Percentiles rank a stretch among this genome's conserved stretches.
Conservation (phyloP, 2,113 vertebrate genomes). For the Psilopogon haemacephalus region DNA sequence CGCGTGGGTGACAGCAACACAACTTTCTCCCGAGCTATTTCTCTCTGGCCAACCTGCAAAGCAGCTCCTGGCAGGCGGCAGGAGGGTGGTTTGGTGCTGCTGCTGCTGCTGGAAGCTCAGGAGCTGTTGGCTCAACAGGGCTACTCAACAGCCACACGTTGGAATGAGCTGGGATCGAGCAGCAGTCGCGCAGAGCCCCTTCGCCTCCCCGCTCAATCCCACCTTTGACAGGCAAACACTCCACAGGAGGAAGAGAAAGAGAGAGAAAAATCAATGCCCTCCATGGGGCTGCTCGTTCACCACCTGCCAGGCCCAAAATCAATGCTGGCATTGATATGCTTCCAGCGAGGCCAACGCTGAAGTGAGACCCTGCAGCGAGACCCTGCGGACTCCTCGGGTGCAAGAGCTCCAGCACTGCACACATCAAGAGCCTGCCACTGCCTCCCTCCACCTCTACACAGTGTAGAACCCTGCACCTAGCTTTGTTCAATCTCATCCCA, state of each 20-base stretch:
- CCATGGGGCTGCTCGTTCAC: background rate
- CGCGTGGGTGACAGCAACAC: rapidly evolving
- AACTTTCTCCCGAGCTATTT: rapidly evolving
- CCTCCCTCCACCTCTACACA: too few relatives aligned
- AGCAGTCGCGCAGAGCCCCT: rapidly evolving
- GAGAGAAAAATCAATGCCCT: slow-evolving; percentile 28
- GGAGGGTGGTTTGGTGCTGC: background rate
- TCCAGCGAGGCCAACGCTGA: rapidly evolving
- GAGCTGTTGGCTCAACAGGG: background rate
- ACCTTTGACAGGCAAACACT: background rate
- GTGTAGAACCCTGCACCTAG: too few relatives aligned
- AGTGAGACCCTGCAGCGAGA: background rate
- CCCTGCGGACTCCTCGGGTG: rapidly evolving
- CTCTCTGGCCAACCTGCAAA: rapidly evolving
- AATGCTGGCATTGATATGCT: background rate
- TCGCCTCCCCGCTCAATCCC: background rate
- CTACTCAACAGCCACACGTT: background rate
- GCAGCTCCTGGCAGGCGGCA: rapidly evolving
- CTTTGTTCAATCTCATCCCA: too few relatives aligned
- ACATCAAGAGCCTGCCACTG: rapidly evolving
- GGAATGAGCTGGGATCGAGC: background rate
- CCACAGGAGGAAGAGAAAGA: background rate
- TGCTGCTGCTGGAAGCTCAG: background rate
- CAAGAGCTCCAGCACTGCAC: background rate
- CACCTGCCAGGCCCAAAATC: slow-evolving; percentile 20